Evolutionary conservation across 2,888 invertebrate species (phyloP).

Genomic region (Diarsia dahlii): DNA sequence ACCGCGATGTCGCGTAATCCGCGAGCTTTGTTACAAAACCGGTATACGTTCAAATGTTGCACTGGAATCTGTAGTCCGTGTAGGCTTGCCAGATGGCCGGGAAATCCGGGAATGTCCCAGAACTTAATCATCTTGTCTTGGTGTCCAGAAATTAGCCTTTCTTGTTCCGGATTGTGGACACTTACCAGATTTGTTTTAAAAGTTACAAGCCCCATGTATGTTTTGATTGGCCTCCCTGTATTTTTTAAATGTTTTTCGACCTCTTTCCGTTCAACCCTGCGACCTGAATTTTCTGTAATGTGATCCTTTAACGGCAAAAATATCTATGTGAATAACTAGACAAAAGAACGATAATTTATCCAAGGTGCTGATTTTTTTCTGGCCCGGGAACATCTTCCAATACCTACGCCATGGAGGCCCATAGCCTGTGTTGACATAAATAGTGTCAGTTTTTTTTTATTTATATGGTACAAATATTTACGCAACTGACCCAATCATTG

Average conservation of each 20-base stretch:
- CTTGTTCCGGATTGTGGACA: background rate
- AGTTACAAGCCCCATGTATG: background rate
- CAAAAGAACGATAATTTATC: too few relatives aligned
- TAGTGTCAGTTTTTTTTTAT: background rate
- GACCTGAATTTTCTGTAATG: too few relatives aligned
- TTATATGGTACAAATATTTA: background rate
- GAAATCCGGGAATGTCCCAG: background rate
- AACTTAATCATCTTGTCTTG: background rate
- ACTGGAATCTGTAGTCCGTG: slow-evolving; percentile 37
- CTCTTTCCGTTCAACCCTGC: too few relatives aligned
- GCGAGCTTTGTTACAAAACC: slow-evolving; percentile 64
- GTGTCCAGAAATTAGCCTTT: background rate
- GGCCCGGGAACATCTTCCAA: too few relatives aligned
- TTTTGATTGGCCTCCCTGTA: background rate
- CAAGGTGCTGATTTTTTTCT: too few relatives aligned
- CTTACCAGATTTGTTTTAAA: background rate
- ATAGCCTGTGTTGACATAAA: background rate
- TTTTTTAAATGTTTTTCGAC: background rate
- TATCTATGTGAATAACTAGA: too few relatives aligned
- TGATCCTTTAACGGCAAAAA: too few relatives aligned
- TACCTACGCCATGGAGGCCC: background rate
- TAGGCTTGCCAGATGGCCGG: background rate
- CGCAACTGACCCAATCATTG: background rate
- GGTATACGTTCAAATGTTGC: slow-evolving; percentile 60
- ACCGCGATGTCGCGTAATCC: slow-evolving; percentile 71